Evolutionary conservation across 2,797 vertebrate species (phyloP).

Genomic region (Lateolabrax maculatus): DNA sequence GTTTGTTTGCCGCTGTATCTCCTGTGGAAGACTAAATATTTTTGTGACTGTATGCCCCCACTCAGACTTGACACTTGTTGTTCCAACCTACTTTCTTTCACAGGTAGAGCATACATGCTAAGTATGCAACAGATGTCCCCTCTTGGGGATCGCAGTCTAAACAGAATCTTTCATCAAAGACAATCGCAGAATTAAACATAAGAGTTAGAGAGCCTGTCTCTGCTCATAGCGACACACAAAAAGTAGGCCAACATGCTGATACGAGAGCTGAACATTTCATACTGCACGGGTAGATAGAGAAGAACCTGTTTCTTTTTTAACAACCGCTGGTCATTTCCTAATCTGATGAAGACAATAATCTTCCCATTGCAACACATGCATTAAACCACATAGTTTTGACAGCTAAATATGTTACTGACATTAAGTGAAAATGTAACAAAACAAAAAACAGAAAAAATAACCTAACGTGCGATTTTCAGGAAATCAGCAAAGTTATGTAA

Average conservation of each 20-base stretch:
- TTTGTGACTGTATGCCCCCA: conserved; percentile 5
- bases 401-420: background rate
- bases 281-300: conserved; percentile 31
- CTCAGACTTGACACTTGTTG: conserved; percentile 59
- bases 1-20: conserved; percentile 60
- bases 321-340: conserved; percentile 19
- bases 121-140: conserved; percentile 72
- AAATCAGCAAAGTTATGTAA: conserved; percentile 29
- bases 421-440: background rate
- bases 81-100: conserved; percentile 64
- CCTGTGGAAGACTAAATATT: conserved; percentile 36
- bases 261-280: conserved; percentile 53
- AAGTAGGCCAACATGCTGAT: conserved; percentile 73
- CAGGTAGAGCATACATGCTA: conserved; percentile 67
- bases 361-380: background rate
- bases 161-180: conserved; percentile 84
- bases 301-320: conserved; percentile 17
- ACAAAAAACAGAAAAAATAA: background rate
- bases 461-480: background rate
- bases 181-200: conserved; percentile 80
- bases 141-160: conserved; percentile 67
- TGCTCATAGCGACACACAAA: conserved; percentile 60
- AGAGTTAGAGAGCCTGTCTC: conserved; percentile 65
- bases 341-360: background rate
- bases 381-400: background rate